Evolutionary conservation across 23 tunicate species (phyloP).

Genomic region (Clavelina lepadiformis): DNA sequence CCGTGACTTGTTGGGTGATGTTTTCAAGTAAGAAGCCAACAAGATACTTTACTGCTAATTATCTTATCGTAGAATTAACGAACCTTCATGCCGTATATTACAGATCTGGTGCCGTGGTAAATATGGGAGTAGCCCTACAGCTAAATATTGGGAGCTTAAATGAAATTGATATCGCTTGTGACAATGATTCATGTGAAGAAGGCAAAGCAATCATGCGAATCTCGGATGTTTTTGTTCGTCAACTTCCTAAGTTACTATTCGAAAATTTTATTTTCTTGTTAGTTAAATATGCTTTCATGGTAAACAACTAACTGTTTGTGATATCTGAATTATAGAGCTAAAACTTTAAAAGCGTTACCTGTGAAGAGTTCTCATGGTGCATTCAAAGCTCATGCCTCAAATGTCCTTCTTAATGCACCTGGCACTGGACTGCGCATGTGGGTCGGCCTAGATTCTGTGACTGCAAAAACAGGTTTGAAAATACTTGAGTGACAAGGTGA

Average conservation of each 20-base stretch:
- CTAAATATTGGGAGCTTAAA: constrained; percentile 40
- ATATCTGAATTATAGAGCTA: too few relatives aligned
- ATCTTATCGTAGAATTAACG: not conserved
- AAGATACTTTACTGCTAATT: too few relatives aligned
- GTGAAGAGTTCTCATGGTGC: too few relatives aligned
- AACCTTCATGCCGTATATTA: not conserved
- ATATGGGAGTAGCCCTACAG: constrained; percentile 54
- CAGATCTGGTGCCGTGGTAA: constrained; percentile 16
- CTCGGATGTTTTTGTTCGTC: constrained; percentile 54
- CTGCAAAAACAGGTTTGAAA: constrained; percentile 19
- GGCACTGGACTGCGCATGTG: constrained; percentile 17
- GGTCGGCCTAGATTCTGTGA: constrained; percentile 35
- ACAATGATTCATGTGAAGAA: constrained; percentile 53
- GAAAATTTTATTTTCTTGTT: too few relatives aligned
- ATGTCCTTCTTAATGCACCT: constrained; percentile 21
- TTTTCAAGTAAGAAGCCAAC: constrained; percentile 12
- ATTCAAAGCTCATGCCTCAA: constrained; percentile 19
- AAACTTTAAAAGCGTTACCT: too few relatives aligned
- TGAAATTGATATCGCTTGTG: constrained; percentile 63
- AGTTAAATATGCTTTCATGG: too few relatives aligned
- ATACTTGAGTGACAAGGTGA: not conserved
- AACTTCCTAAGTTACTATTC: constrained; percentile 46
- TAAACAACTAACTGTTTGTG: too few relatives aligned
- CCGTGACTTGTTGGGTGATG: constrained; percentile 22
- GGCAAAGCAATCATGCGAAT: constrained; percentile 21